Evolutionary conservation across 2,113 vertebrate genomes (phyloP).

Genomic region (Phrynosoma blainvillii): DNA sequence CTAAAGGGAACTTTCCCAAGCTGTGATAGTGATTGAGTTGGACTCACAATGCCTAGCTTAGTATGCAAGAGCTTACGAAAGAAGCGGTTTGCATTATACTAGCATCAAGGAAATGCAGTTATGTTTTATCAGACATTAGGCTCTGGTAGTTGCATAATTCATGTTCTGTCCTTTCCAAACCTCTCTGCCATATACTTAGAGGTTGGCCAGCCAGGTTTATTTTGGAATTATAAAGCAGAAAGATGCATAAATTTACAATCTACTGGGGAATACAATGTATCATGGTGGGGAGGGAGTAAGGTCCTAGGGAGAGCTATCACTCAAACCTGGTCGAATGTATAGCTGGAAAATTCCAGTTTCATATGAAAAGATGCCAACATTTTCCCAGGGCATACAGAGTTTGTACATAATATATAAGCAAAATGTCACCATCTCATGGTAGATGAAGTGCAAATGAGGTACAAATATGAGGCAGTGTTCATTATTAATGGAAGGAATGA

Average conservation of each 20-base stretch:
- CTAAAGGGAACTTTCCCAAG: no score
- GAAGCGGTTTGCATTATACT: slow-evolving; percentile 20
- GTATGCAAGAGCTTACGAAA: background rate
- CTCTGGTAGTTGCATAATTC: slow-evolving; percentile 57
- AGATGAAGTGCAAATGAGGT: slow-evolving; percentile 28
- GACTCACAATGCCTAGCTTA: background rate
- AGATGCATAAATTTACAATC: slow-evolving; percentile 52
- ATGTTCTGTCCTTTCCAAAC: slow-evolving; percentile 56
- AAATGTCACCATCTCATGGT: slow-evolving; percentile 46
- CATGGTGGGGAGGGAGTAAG: background rate
- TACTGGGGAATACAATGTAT: slow-evolving; percentile 40
- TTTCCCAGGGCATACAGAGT: slow-evolving; percentile 13
- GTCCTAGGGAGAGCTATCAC: slow-evolving; percentile 39
- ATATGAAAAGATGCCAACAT: slow-evolving; percentile 35
- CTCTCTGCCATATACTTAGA: slow-evolving; percentile 46
- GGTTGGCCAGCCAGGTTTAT: slow-evolving; percentile 48
- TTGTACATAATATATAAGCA: slow-evolving; percentile 53
- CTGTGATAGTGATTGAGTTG: background rate
- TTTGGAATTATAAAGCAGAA: slow-evolving; percentile 48
- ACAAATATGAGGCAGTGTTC: slow-evolving; percentile 57
- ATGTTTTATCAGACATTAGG: slow-evolving; percentile 32
- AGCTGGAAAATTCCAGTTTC: slow-evolving; percentile 44
- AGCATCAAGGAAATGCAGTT: background rate
- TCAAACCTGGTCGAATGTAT: slow-evolving; percentile 51
- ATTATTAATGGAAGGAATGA: slow-evolving; percentile 73